Evolutionary conservation across 2,113 vertebrate species (phyloP).

Genomic region (Diphyllodes magnificus): DNA sequence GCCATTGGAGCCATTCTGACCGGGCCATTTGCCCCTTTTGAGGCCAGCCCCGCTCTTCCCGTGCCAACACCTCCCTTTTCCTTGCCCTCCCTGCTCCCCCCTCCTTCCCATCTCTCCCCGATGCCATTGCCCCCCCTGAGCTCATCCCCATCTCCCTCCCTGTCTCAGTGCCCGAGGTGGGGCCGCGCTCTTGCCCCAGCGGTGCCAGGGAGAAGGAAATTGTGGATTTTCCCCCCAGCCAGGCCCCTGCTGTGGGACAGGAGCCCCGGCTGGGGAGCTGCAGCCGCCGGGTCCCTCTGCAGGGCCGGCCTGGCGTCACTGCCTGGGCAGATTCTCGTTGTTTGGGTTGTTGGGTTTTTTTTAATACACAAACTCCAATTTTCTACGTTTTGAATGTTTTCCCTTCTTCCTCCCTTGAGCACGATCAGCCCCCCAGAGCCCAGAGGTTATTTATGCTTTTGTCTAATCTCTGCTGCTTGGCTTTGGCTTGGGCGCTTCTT

Average conservation of each 20-base stretch:
- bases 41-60: not conserved
- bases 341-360: not conserved
- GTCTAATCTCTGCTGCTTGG: not conserved
- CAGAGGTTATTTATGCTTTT: not conserved
- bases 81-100: not conserved
- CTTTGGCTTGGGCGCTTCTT: not conserved
- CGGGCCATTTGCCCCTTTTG: accelerated
- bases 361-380: not conserved
- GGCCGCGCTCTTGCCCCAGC: accelerated
- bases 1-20: accelerated
- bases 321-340: accelerated
- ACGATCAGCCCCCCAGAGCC: not conserved
- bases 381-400: not conserved
- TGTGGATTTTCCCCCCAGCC: accelerated
- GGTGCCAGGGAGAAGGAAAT: not conserved
- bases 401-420: not conserved
- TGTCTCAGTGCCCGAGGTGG: accelerated
- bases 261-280: accelerated
- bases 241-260: not conserved
- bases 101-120: accelerated
- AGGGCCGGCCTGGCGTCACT: not conserved
- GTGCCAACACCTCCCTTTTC: not conserved
- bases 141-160: not conserved
- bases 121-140: accelerated
- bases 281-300: accelerated